These are phyloP conservation scores for Pygoscelis adeliae DNA, from an alignment of 2,113 vertebrate genomes.

Conservation along the genomic window DNA sequence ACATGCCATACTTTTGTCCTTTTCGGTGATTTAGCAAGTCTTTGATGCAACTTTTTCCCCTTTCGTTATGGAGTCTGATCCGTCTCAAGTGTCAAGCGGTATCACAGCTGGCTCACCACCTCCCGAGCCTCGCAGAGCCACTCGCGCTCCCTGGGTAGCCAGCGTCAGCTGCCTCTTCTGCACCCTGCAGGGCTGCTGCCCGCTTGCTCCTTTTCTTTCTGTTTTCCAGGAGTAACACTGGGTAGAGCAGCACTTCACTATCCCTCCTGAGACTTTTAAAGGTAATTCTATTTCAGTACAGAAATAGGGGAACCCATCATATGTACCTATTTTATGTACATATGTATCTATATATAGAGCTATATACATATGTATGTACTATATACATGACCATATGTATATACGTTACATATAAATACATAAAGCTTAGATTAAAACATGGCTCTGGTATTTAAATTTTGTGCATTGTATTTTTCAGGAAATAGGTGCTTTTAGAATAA, in stretches of 20 bases:
- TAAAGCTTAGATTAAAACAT: neutral
- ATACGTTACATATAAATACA: neutral
- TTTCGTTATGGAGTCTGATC: neutral
- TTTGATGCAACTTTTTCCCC: neutral
- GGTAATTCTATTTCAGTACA: neutral
- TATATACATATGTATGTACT: neutral
- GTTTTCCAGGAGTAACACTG: neutral
- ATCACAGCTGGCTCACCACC: neutral
- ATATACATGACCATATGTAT: neutral
- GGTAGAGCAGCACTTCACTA: neutral
- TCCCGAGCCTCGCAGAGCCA: rapidly evolving
- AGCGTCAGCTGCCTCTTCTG: neutral
- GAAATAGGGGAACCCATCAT: neutral
- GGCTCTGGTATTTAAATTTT: neutral
- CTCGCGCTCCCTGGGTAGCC: neutral
- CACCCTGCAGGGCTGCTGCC: neutral
- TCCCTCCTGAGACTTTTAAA: neutral
- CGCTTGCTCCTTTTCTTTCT: neutral
- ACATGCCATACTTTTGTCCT: neutral
- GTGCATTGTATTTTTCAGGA: neutral
- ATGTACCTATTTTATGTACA: neutral
- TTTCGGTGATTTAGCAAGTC: neutral
- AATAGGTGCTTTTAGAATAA: neutral
- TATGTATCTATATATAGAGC: neutral
- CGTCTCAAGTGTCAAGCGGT: rapidly evolving